phyloP scores from a whole-genome alignment of 2,888 invertebrate genomes.

The Hirtodrosophila duncani region DNA sequence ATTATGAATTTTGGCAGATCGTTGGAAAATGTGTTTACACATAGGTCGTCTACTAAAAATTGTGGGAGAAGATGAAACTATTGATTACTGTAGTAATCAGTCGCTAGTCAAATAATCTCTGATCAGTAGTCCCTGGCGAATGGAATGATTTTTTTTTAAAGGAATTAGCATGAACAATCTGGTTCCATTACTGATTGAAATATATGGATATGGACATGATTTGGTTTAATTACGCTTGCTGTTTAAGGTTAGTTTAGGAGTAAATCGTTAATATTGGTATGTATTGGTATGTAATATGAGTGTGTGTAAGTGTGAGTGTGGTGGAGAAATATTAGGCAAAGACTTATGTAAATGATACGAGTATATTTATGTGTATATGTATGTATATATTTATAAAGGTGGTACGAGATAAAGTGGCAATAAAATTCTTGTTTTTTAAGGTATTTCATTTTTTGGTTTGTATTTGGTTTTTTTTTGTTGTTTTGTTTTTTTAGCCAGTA shows the following conservation, averaged over 20 bases:
- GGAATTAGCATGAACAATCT: too few relatives aligned
- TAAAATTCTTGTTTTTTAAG: slow-evolving; percentile 9
- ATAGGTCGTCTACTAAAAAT: too few relatives aligned
- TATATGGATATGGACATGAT: neutral
- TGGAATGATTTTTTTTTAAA: too few relatives aligned
- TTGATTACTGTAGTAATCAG: too few relatives aligned
- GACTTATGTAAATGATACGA: neutral
- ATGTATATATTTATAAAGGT: slow-evolving; percentile 21
- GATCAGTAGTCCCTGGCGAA: too few relatives aligned
- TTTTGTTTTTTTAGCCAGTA: slow-evolving; percentile 76
- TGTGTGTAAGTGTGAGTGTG: neutral
- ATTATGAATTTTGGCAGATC: too few relatives aligned
- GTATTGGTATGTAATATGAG: neutral
- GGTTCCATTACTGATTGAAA: too few relatives aligned
- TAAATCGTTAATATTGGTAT: neutral
- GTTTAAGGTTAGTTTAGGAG: too few relatives aligned
- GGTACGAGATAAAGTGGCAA: slow-evolving; percentile 32
- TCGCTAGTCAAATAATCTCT: too few relatives aligned
- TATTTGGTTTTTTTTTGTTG: slow-evolving; percentile 47
- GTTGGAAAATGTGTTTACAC: too few relatives aligned
- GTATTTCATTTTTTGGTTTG: slow-evolving; percentile 26
- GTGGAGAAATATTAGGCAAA: too few relatives aligned
- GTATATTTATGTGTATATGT: slow-evolving; percentile 5
- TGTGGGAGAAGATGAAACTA: too few relatives aligned
- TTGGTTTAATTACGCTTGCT: neutral